These are phyloP conservation scores for Ctenosaura bakeri DNA, from an alignment of 2,797 vertebrate species.

Conservation along the genomic window DNA sequence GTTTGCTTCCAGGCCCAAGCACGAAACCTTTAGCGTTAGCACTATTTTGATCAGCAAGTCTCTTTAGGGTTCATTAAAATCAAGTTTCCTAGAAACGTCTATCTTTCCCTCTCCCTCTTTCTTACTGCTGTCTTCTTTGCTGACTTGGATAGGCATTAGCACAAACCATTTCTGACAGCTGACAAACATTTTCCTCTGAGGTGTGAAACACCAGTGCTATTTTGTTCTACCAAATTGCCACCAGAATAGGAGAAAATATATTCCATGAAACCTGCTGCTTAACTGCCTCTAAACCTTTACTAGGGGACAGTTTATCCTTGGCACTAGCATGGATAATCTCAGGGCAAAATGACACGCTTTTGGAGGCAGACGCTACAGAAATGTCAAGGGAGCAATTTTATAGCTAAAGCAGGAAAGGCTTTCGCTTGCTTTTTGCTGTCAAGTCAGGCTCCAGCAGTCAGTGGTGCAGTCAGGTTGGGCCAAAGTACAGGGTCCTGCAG, in stretches of 20 bases:
- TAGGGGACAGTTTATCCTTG: conserved; percentile 1
- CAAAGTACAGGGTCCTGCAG: too few relatives aligned
- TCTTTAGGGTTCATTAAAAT: conserved; percentile 38
- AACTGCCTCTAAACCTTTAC: conserved; percentile 21
- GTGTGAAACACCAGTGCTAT: conserved; percentile 27
- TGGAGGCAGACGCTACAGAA: neutral
- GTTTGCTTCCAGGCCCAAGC: neutral
- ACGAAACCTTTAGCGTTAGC: conserved; percentile 7
- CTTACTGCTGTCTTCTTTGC: conserved; percentile 6
- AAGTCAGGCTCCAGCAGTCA: neutral
- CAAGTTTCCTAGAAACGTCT: neutral
- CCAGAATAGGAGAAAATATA: conserved; percentile 19
- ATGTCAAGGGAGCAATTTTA: neutral
- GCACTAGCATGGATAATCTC: neutral
- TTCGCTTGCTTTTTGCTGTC: neutral
- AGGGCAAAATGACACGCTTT: neutral
- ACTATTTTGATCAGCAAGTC: conserved; percentile 31
- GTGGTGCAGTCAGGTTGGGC: neutral
- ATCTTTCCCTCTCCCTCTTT: neutral
- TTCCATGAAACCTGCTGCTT: conserved; percentile 9
- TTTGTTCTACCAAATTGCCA: conserved; percentile 29
- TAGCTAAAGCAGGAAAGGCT: neutral
- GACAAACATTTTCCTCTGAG: conserved; percentile 35
- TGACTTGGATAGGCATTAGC: conserved; percentile 11
- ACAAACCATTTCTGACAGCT: conserved; percentile 41